Conservation (phyloP, 2,797 vertebrate species). For the Anomalospiza imberbis region DNA sequence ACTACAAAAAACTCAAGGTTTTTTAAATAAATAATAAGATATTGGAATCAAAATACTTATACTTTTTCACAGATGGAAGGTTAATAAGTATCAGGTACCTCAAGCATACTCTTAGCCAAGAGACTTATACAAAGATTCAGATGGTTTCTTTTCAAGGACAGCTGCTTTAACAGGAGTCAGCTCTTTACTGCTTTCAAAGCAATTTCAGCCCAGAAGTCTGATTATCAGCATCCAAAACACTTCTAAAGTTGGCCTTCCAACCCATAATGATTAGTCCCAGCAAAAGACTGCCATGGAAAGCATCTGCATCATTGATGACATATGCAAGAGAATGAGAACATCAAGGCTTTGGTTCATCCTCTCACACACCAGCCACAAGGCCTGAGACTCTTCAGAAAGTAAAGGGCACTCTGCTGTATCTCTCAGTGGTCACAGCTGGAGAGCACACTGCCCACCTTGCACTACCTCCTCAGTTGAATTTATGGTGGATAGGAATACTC, state of each 20-base stretch:
- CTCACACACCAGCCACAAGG: background rate
- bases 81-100: background rate
- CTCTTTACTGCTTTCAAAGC: background rate
- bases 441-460: background rate
- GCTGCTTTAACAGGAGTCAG: background rate
- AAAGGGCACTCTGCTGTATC: background rate
- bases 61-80: background rate
- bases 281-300: background rate
- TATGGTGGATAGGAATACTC: background rate
- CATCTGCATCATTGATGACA: background rate
- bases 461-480: background rate
- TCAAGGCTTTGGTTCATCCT: background rate
- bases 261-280: background rate
- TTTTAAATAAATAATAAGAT: background rate
- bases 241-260: background rate
- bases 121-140: background rate
- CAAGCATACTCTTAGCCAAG: background rate
- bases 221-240: background rate
- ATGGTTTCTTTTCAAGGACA: background rate
- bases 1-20: rapidly evolving
- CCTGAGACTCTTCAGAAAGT: background rate
- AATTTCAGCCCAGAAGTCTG: background rate
- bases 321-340: rapidly evolving
- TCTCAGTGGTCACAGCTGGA: background rate
- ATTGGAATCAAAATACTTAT: background rate